Conservation (phyloP, 1,140 invertebrate species). For the Anoplophora glabripennis region DNA sequence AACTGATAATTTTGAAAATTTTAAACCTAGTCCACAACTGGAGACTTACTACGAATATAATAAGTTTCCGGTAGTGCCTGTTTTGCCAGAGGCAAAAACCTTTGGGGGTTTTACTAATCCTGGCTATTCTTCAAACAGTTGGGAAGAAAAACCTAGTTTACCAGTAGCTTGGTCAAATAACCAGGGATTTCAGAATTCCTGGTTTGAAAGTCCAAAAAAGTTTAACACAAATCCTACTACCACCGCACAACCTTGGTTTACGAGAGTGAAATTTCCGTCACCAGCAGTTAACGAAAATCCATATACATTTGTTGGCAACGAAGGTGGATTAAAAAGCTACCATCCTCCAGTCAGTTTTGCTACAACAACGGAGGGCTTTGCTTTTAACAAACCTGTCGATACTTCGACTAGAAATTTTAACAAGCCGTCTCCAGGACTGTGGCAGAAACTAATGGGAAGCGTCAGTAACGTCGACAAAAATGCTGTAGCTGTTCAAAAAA, state of each 20-base stretch:
- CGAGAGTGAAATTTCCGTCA: constrained; percentile 27
- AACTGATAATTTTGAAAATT: not conserved
- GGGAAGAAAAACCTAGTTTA: constrained; percentile 1
- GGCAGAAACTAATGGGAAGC: not conserved
- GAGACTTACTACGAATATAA: constrained; percentile 33
- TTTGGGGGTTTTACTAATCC: constrained; percentile 1
- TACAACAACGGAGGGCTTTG: constrained; percentile 3
- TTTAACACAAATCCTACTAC: not conserved
- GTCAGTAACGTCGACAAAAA: not conserved
- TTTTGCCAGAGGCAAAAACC: constrained; percentile 24
- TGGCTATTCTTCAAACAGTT: constrained; percentile 3
- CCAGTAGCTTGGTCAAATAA: not conserved
- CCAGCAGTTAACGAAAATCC: constrained; percentile 19
- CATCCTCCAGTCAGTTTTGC: constrained; percentile 4
- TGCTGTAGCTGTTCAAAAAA: constrained; percentile 1
- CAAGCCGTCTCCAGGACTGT: not conserved
- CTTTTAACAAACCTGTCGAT: not conserved
- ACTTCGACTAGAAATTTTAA: not conserved
- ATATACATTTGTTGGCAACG: constrained; percentile 21
- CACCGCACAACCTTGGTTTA: constrained; percentile 17
- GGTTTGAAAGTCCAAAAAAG: not conserved
- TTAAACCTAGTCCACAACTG: constrained; percentile 10
- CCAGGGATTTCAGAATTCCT: constrained; percentile 1
- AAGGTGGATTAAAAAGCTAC: not conserved
- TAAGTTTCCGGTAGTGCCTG: constrained; percentile 39